A percentile compares a stretch with the other conserved stretches of the same genome.
Evolutionary conservation across 2,888 invertebrate species (phyloP).

Genomic region (Athalia circularis): DNA sequence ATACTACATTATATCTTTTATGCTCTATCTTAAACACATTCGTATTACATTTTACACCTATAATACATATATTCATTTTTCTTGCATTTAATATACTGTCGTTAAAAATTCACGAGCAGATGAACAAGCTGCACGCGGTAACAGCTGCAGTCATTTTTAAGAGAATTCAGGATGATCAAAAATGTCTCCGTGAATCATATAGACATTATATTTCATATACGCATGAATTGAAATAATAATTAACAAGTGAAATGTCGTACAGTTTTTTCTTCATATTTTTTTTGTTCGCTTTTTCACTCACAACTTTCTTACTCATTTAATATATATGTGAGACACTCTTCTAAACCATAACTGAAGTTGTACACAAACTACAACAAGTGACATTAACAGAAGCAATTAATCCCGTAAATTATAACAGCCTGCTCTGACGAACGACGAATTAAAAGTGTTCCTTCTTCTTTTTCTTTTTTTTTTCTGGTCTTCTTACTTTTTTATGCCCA

Average conservation of each 20-base stretch:
- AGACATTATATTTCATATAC: no score
- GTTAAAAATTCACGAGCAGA: constrained; percentile 39
- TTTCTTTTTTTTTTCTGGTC: background rate
- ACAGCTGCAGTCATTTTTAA: background rate
- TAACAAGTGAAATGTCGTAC: constrained; percentile 2
- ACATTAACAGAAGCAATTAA: constrained; percentile 13
- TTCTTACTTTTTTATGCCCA: background rate
- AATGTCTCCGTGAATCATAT: no score
- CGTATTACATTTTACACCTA: background rate
- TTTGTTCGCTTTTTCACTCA: background rate
- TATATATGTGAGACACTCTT: background rate
- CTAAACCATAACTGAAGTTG: background rate
- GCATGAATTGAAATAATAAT: constrained; percentile 29
- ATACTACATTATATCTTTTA: no score
- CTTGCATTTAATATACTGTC: constrained; percentile 20
- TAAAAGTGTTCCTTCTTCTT: background rate
- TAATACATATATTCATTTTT: background rate
- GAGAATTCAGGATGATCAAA: background rate
- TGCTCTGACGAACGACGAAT: constrained; percentile 4
- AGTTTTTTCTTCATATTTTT: background rate
- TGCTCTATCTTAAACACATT: no score
- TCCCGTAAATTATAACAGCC: constrained; percentile 1
- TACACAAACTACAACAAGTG: background rate
- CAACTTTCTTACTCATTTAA: background rate
- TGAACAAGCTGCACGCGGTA: background rate